Evolutionary conservation across 2,113 vertebrate species (phyloP).

Genomic region (Ceyx margarethae): DNA sequence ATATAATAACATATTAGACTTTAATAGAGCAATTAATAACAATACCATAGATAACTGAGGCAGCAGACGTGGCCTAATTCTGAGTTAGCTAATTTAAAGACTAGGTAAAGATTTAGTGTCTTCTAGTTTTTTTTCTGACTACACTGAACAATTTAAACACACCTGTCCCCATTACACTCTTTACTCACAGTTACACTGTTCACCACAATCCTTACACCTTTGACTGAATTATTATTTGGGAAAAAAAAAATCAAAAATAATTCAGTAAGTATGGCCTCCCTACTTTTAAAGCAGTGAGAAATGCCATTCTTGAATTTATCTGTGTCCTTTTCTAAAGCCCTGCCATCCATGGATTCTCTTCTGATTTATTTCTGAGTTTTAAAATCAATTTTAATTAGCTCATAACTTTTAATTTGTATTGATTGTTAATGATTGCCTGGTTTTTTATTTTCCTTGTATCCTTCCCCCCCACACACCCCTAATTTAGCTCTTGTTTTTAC

Average conservation of each 20-base stretch:
- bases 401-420: background rate
- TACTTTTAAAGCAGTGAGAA: background rate
- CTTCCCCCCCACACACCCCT: background rate
- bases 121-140: background rate
- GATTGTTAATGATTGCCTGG: background rate
- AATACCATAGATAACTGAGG: background rate
- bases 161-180: background rate
- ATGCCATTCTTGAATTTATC: background rate
- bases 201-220: background rate
- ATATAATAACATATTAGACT: background rate
- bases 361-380: background rate
- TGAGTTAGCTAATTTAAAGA: background rate
- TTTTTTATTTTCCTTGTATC: background rate
- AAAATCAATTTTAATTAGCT: background rate
- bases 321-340: background rate
- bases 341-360: background rate
- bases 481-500: background rate
- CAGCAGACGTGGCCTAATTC: background rate
- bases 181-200: background rate
- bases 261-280: background rate
- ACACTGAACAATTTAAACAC: background rate
- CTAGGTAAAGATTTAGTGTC: background rate
- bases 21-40: background rate
- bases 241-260: background rate
- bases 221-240: background rate